Conservation (phyloP, 2,113 vertebrate species). For the Balaeniceps rex region DNA sequence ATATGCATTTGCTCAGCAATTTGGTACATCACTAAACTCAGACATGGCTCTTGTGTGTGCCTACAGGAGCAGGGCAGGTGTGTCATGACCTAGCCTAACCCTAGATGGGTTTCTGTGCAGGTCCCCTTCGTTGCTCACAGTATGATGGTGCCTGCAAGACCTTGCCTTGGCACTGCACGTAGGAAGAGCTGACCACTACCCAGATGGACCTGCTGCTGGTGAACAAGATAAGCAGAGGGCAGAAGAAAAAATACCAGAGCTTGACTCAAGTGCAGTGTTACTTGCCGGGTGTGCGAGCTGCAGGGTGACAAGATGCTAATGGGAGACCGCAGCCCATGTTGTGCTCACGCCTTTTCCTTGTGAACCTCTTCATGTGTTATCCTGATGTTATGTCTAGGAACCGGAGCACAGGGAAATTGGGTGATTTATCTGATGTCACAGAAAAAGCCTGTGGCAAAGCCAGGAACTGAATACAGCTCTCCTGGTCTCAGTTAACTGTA, state of each 20-base stretch:
- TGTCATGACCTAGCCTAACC: accelerated
- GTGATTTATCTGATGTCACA: neutral
- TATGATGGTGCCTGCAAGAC: accelerated
- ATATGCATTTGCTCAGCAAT: neutral
- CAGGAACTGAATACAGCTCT: neutral
- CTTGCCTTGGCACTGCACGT: neutral
- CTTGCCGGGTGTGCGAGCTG: neutral
- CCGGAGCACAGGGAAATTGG: neutral
- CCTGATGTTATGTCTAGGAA: neutral
- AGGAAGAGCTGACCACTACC: neutral
- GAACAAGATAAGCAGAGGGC: neutral
- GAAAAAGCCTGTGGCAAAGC: neutral
- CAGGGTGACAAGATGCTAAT: neutral
- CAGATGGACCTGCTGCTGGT: neutral
- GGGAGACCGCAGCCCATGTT: accelerated
- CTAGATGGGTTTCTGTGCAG: neutral
- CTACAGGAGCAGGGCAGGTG: neutral
- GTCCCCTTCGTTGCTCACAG: neutral
- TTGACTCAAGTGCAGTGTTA: neutral
- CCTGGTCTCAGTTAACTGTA: neutral
- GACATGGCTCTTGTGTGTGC: neutral
- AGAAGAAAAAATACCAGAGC: neutral
- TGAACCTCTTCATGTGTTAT: neutral
- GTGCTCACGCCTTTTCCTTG: neutral
- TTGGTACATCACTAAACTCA: neutral